Evolutionary conservation across 2,888 invertebrate species (phyloP).

Genomic region (Pterobdella sp.): DNA sequence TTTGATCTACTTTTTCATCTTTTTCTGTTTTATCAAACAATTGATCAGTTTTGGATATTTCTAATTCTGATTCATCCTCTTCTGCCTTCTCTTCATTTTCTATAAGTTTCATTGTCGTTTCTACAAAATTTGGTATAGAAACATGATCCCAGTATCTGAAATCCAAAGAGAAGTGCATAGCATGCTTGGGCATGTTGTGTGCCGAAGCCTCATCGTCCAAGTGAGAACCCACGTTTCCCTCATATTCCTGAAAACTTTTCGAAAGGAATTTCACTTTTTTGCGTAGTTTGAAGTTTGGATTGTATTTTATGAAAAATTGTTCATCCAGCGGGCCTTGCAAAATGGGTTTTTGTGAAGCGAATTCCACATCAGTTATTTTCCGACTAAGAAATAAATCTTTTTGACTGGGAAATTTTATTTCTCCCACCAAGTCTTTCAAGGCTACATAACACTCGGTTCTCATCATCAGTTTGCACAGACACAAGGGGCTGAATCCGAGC

Average conservation of each 20-base stretch:
- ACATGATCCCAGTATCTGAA: constrained; percentile 10
- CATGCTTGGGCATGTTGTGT: constrained; percentile 11
- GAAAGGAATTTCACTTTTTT: constrained; percentile 10
- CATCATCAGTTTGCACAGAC: constrained; percentile 8
- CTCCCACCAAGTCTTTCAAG: constrained; percentile 13
- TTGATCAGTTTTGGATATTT: no score
- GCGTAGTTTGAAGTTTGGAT: constrained; percentile 5
- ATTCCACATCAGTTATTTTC: background rate
- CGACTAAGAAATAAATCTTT: background rate
- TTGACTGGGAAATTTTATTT: constrained; percentile 20
- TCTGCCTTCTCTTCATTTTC: background rate
- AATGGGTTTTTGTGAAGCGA: background rate
- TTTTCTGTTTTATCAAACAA: background rate
- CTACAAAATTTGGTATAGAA: background rate
- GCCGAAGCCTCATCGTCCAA: background rate
- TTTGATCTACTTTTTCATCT: background rate
- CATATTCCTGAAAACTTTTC: background rate
- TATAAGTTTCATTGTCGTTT: background rate
- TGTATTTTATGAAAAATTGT: constrained; percentile 13
- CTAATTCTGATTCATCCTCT: constrained; percentile 8
- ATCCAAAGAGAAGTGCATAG: constrained; percentile 20
- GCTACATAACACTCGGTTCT: constrained; percentile 8
- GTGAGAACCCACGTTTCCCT: constrained; percentile 6
- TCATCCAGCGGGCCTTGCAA: background rate
- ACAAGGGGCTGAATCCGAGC: constrained; percentile 12